These are phyloP conservation scores for Thymelicus acteon DNA, from an alignment of 2,888 invertebrate genomes.

Conservation along the genomic window DNA sequence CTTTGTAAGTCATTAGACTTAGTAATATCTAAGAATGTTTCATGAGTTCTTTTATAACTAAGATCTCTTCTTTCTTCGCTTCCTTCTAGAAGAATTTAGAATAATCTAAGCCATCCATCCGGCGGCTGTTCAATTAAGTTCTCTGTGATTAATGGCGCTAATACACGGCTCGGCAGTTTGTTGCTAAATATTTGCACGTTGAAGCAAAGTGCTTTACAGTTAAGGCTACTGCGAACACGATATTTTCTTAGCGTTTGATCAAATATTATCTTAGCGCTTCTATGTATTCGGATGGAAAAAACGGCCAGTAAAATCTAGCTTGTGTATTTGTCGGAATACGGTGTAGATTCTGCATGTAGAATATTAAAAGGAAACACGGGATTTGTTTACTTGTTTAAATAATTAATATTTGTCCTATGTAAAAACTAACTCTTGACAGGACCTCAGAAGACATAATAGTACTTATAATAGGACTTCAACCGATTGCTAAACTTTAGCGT, in stretches of 20 bases:
- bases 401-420: too few species aligned
- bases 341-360: too few species aligned
- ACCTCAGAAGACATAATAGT: too few species aligned
- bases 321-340: too few species aligned
- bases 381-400: too few species aligned
- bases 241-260: slow-evolving; percentile 23
- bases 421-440: too few species aligned
- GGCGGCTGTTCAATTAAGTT: slow-evolving; percentile 70
- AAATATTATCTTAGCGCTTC: slow-evolving; percentile 22
- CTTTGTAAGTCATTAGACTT: too few species aligned
- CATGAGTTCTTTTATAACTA: too few species aligned
- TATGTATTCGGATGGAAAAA: background rate
- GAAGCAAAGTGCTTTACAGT: slow-evolving; percentile 26
- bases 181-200: slow-evolving; percentile 30
- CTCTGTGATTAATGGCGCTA: slow-evolving; percentile 69
- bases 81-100: slow-evolving; percentile 1
- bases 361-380: too few species aligned
- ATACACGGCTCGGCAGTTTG: slow-evolving; percentile 48
- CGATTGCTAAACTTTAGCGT: too few species aligned
- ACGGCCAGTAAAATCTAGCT: background rate
- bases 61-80: background rate
- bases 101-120: slow-evolving; percentile 10
- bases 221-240: slow-evolving; percentile 26
- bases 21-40: too few species aligned
- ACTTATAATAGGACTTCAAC: too few species aligned